These are phyloP conservation scores for Ceratotherium simum DNA, from an alignment of 2,113 vertebrate genomes.

Conservation along the genomic window DNA sequence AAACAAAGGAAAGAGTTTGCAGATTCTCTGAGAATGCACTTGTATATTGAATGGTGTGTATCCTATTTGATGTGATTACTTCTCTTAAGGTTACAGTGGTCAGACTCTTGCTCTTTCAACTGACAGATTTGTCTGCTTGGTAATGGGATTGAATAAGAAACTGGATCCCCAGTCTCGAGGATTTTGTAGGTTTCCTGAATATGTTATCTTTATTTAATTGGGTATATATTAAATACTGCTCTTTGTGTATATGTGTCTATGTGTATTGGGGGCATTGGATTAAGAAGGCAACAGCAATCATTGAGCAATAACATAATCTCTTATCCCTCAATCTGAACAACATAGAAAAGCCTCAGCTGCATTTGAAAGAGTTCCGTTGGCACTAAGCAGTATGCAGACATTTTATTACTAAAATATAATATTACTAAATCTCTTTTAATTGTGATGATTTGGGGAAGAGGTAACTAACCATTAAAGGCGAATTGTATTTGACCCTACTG, in stretches of 20 bases:
- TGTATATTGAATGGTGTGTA: neutral
- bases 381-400: neutral
- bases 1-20: neutral
- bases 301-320: neutral
- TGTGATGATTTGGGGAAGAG: neutral
- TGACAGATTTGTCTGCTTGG: neutral
- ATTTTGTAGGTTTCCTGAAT: neutral
- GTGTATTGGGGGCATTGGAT: neutral
- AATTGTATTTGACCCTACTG: neutral
- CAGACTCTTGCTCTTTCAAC: neutral
- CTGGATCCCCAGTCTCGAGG: neutral
- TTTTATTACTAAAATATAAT: slow-evolving; percentile 7
- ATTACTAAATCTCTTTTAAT: neutral
- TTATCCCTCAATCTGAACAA: neutral
- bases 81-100: neutral
- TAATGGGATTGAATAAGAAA: neutral
- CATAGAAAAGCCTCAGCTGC: neutral
- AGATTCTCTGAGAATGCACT: neutral
- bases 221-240: neutral
- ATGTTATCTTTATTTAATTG: neutral
- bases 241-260: neutral
- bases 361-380: neutral
- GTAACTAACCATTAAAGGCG: neutral
- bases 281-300: neutral
- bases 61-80: neutral